Evolutionary conservation across 1,140 invertebrate genomes (phyloP).

Genomic region (Euschistus heros): DNA sequence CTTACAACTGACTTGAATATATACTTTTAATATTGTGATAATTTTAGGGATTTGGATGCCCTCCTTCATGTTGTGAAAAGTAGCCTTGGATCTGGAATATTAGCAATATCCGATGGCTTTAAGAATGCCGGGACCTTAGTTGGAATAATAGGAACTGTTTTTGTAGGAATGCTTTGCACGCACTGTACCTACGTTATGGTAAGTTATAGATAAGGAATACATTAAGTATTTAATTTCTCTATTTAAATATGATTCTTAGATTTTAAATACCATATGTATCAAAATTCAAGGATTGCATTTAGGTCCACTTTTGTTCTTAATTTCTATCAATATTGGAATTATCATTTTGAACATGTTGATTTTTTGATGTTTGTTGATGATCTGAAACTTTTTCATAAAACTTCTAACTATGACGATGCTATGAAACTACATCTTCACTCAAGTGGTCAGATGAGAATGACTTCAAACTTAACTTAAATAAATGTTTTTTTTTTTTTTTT

Average conservation of each 20-base stretch:
- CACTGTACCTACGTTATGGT: conserved; percentile 42
- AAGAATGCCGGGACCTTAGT: conserved; percentile 44
- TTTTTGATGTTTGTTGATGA: too few relatives aligned
- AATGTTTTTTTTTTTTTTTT: too few relatives aligned
- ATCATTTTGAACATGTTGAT: too few relatives aligned
- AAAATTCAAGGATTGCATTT: too few relatives aligned
- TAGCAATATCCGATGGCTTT: conserved; percentile 49
- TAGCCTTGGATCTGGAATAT: conserved; percentile 47
- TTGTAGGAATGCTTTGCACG: conserved; percentile 38
- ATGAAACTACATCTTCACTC: too few relatives aligned
- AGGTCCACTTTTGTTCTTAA: too few relatives aligned
- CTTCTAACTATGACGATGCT: too few relatives aligned
- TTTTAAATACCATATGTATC: not conserved
- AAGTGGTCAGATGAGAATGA: too few relatives aligned
- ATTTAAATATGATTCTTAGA: not conserved
- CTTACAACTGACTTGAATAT: too few relatives aligned
- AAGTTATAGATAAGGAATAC: conserved; percentile 20
- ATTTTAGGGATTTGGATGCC: conserved; percentile 36
- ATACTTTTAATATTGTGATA: not conserved
- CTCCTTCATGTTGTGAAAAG: conserved; percentile 43
- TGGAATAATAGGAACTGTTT: conserved; percentile 36
- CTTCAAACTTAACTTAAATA: too few relatives aligned
- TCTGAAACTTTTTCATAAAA: too few relatives aligned
- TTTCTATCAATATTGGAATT: too few relatives aligned
- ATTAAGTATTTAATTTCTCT: not conserved